phyloP scores from a whole-genome alignment of 2,797 vertebrate species.

The Fundulus diaphanus region DNA sequence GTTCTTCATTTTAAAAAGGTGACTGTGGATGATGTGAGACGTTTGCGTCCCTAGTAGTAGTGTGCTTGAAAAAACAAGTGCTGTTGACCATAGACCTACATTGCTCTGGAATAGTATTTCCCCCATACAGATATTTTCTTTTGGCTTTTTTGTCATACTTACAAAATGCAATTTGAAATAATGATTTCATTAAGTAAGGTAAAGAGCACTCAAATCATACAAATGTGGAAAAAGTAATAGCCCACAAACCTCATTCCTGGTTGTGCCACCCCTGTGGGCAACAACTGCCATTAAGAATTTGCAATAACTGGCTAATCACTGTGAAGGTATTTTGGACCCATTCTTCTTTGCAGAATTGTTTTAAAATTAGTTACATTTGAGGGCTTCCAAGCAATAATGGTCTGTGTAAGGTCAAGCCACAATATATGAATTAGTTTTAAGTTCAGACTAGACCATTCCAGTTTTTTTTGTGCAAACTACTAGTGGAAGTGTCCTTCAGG shows the following conservation, averaged over 20 bases:
- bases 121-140: neutral
- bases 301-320: neutral
- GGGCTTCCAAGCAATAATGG: neutral
- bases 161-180: neutral
- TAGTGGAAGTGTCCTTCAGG: no score
- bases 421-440: neutral
- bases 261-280: neutral
- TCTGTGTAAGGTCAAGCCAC: neutral
- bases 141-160: neutral
- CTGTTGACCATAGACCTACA: slow-evolving; percentile 70
- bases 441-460: neutral
- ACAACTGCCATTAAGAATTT: neutral
- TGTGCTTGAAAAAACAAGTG: slow-evolving; percentile 80
- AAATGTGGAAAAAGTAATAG: neutral
- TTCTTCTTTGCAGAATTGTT: neutral
- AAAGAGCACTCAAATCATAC: neutral
- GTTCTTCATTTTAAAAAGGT: slow-evolving; percentile 64
- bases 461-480: neutral
- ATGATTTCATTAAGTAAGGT: neutral
- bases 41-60: slow-evolving; percentile 65
- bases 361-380: neutral
- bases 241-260: neutral
- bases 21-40: slow-evolving; percentile 46
- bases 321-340: neutral
- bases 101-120: neutral